A percentile compares a stretch with the other conserved stretches of the same genome.
Conservation (phyloP, 2,888 invertebrate genomes). For the Drosophila borborema region DNA sequence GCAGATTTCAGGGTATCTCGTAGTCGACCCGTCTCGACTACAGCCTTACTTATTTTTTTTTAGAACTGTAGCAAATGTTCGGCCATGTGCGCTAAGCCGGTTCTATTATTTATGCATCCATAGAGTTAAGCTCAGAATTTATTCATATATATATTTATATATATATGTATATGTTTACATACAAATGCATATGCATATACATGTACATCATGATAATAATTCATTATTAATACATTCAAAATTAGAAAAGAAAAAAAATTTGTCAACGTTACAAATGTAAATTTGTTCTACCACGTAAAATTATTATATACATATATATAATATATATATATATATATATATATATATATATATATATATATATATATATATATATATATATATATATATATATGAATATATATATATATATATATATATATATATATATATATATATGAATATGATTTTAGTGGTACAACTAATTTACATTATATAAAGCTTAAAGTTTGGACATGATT, state of each 20-base stretch:
- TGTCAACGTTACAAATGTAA: neutral
- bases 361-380: too few species aligned
- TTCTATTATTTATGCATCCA: neutral
- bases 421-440: neutral
- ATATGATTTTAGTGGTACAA: too few species aligned
- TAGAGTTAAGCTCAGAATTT: constrained; percentile 8
- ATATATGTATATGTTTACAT: neutral
- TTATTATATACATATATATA: too few species aligned
- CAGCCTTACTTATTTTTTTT: too few species aligned
- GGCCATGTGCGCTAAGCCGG: constrained; percentile 11
- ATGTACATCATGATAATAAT: neutral
- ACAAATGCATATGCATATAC: neutral
- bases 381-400: too few species aligned
- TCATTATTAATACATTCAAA: neutral
- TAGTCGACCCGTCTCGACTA: too few species aligned
- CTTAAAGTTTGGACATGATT: too few species aligned
- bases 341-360: too few species aligned
- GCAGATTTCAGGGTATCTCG: too few species aligned
- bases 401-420: too few species aligned
- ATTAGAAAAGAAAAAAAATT: neutral
- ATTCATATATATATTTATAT: too few species aligned
- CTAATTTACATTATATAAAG: neutral
- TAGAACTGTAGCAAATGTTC: neutral
- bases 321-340: too few species aligned
- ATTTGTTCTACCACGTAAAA: neutral